These are phyloP conservation scores for Acleris literana DNA, from an alignment of 2,888 invertebrate genomes.

Conservation along the genomic window DNA sequence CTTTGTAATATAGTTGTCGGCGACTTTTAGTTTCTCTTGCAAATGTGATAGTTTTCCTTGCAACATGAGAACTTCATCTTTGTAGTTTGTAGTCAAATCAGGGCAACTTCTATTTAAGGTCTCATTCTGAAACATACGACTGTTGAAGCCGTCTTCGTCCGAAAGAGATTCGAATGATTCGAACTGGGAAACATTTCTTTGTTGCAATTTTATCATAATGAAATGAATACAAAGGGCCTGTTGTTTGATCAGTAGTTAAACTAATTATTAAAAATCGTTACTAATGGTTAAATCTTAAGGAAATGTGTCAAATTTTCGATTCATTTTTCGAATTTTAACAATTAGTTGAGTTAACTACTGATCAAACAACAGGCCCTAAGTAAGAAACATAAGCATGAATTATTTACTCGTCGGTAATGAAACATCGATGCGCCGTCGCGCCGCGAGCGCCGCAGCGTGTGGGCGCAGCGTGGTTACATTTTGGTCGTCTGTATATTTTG, in stretches of 20 bases:
- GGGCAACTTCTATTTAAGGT: conserved; percentile 4
- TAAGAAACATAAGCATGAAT: too few species aligned
- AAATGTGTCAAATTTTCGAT: too few species aligned
- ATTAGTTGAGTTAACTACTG: too few species aligned
- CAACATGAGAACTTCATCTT: background rate
- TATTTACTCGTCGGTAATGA: background rate
- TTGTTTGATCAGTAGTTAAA: too few species aligned
- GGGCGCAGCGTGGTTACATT: conserved; percentile 73
- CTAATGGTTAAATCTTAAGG: too few species aligned
- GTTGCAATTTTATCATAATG: too few species aligned
- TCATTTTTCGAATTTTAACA: too few species aligned
- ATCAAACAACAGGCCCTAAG: too few species aligned
- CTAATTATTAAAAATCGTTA: too few species aligned
- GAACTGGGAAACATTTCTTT: too few species aligned
- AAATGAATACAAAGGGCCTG: too few species aligned
- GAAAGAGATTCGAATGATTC: background rate
- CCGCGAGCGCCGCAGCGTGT: conserved; percentile 58
- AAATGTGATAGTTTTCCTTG: too few species aligned
- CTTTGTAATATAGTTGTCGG: background rate
- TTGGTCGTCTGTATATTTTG: conserved; percentile 75
- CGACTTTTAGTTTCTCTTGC: background rate
- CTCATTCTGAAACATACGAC: background rate
- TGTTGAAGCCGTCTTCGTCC: background rate
- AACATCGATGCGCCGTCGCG: conserved; percentile 55
- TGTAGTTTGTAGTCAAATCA: background rate